Percentiles rank a stretch among this genome's conserved stretches.
Conservation (phyloP, 2,888 invertebrate species). For the Campaea margaritaria region DNA sequence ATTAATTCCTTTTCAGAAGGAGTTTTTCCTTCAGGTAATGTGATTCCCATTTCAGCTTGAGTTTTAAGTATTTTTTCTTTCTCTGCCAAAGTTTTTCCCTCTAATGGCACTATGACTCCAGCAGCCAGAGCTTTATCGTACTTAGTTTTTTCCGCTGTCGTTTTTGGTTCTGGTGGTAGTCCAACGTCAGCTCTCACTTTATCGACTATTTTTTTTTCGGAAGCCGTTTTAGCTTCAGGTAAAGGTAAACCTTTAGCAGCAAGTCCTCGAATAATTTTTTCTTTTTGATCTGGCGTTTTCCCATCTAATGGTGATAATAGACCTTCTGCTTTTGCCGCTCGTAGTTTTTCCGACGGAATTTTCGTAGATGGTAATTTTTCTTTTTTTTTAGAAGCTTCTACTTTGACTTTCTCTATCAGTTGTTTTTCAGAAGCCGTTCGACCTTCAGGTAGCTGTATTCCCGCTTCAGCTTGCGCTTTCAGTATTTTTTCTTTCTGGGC, state of each 20-base stretch:
- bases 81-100: slow-evolving; percentile 40
- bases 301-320: slow-evolving; percentile 45
- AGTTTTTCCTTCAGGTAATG: slow-evolving; percentile 46
- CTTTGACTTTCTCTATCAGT: slow-evolving; percentile 51
- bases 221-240: slow-evolving; percentile 46
- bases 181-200: slow-evolving; percentile 46
- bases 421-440: slow-evolving; percentile 58
- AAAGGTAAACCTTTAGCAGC: slow-evolving; percentile 41
- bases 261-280: slow-evolving; percentile 43
- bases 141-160: slow-evolving; percentile 28
- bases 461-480: slow-evolving; percentile 47
- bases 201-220: slow-evolving; percentile 46
- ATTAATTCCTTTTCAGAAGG: slow-evolving; percentile 44
- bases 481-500: neutral
- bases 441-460: slow-evolving; percentile 59
- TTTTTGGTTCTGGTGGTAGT: slow-evolving; percentile 46
- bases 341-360: slow-evolving; percentile 57
- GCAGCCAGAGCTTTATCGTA: slow-evolving; percentile 34
- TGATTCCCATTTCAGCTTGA: slow-evolving; percentile 38
- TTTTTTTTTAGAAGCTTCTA: slow-evolving; percentile 26
- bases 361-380: slow-evolving; percentile 22
- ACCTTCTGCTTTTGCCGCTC: slow-evolving; percentile 39
- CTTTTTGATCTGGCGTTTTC: slow-evolving; percentile 48
- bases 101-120: slow-evolving; percentile 44
- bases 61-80: slow-evolving; percentile 43